Conservation (phyloP, 1,140 invertebrate genomes). For the Dinoponera quadriceps region DNA sequence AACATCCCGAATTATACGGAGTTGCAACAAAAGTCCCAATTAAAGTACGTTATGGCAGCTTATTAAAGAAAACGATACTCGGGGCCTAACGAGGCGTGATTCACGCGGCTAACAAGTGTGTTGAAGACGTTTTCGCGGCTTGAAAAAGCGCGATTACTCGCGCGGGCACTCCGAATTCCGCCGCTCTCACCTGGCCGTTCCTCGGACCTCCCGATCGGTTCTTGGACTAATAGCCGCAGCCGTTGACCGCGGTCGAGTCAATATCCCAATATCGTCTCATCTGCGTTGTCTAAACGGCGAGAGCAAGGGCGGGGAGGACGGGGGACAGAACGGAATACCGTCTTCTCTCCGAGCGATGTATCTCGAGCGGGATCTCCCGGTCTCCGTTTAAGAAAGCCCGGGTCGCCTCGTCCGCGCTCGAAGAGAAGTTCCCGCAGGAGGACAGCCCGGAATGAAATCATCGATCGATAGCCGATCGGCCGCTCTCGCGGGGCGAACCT, state of each 20-base stretch:
- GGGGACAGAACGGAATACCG: slow-evolving; percentile 33
- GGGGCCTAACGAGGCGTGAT: too few relatives aligned
- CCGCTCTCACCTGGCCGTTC: neutral
- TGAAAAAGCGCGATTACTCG: neutral
- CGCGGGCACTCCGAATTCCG: slow-evolving; percentile 1
- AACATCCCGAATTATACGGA: too few relatives aligned
- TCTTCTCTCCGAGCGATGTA: slow-evolving; percentile 37
- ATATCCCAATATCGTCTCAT: slow-evolving; percentile 81
- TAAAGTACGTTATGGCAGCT: too few relatives aligned
- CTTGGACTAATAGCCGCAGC: slow-evolving; percentile 75
- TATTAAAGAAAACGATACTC: too few relatives aligned
- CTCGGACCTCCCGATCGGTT: slow-evolving; percentile 18
- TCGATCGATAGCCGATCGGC: slow-evolving; percentile 79
- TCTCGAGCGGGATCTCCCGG: slow-evolving; percentile 61
- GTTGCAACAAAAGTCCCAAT: too few relatives aligned
- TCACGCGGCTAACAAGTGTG: too few relatives aligned
- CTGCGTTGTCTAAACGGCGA: slow-evolving; percentile 70
- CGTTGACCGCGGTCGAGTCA: slow-evolving; percentile 66
- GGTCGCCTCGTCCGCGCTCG: neutral
- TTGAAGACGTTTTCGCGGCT: neutral
- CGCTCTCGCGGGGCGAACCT: slow-evolving; percentile 68
- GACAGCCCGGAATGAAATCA: slow-evolving; percentile 77
- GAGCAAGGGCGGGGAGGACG: slow-evolving; percentile 59
- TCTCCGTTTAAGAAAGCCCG: slow-evolving; percentile 56
- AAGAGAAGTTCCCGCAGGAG: slow-evolving; percentile 36